Percentiles rank a stretch among this genome's conserved stretches.
These are phyloP conservation scores for Nemotelus nigrinus DNA, from an alignment of 2,888 invertebrate genomes.

Conservation along the genomic window DNA sequence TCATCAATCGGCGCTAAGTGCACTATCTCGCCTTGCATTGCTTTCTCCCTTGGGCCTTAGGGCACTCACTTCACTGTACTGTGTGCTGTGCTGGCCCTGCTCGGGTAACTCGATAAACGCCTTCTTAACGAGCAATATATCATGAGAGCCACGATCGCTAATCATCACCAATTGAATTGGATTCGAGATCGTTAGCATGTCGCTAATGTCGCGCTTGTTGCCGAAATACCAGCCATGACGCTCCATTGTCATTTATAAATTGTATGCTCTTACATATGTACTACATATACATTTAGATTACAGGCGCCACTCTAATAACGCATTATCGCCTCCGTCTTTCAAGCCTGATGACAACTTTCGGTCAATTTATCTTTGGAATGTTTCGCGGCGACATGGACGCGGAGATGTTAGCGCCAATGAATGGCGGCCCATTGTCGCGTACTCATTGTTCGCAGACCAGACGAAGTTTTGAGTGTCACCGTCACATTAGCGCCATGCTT, in stretches of 20 bases:
- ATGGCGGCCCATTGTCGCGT: neutral
- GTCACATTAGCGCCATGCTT: constrained; percentile 21
- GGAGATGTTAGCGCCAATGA: neutral
- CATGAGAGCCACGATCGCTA: constrained; percentile 14
- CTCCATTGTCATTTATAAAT: no score
- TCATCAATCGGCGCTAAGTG: constrained; percentile 39
- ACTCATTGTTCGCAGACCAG: constrained; percentile 1
- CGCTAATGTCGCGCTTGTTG: neutral
- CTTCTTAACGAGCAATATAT: constrained; percentile 29
- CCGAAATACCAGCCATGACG: no score
- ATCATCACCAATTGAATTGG: constrained; percentile 23
- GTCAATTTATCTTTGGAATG: constrained; percentile 38
- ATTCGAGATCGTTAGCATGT: constrained; percentile 34
- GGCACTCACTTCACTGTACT: neutral
- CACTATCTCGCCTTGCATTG: neutral
- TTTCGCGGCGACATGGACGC: neutral
- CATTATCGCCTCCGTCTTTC: constrained; percentile 15
- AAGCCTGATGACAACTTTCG: constrained; percentile 26
- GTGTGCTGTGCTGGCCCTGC: neutral
- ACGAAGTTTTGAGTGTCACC: neutral
- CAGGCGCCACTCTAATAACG: constrained; percentile 36
- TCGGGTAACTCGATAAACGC: constrained; percentile 22
- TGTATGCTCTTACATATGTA: no score
- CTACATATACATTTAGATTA: neutral
- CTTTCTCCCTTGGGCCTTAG: neutral